Base-by-base conservation (phyloP, 53 echinoderm and acorn worm species). In the Astropecten irregularis region DNA sequence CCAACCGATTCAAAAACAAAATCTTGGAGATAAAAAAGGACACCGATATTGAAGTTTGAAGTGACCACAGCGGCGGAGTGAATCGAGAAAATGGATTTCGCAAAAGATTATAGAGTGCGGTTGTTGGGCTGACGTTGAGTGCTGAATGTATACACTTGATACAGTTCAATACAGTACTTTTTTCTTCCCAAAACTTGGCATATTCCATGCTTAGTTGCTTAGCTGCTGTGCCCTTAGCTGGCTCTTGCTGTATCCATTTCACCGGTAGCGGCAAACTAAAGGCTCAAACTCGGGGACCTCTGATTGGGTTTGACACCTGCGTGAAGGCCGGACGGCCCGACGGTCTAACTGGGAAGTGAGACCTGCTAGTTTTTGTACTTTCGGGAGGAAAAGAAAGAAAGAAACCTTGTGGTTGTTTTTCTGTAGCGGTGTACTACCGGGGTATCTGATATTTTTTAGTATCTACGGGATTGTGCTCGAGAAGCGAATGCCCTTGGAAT, bases 401-500 rank as follows among this genome's bases (percentile, higher is more conserved):
- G n/a, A n/a, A n/a, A n/a, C n/a, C n/a, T n/a, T n/a, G n/a, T n/a
- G n/a, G n/a, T n/a, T n/a, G n/a, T n/a, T n/a, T n/a, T n/a, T n/a
- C n/a, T n/a, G n/a, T n/a, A n/a, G n/a, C n/a, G n/a, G n/a, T n/a
- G n/a, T n/a, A n/a, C n/a, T n/a, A n/a, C n/a, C 42, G 42, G 42
- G 6, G 42, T 42, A 11, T 8, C 42, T 11, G 42, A 11, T 42
- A 8, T 66, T 34, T 63, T 63, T 37, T 63, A 0, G n/a, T 36
- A 37, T n/a, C n/a, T n/a, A n/a, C n/a, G n/a, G n/a, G n/a, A n/a
- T n/a, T n/a, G n/a, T n/a, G n/a, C n/a, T n/a, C n/a, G 1, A 52
- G 32, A 21, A 13, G 14, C 73, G 73, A 25, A 74, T 74, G 74
- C 74, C 74, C 74, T 55, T 74, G 57, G 74, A 56, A 57, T 56